Percentiles rank a stretch among this genome's conserved stretches.
phyloP scores from a whole-genome alignment of 2,113 vertebrate species.

The Rhinopithecus roxellana region DNA sequence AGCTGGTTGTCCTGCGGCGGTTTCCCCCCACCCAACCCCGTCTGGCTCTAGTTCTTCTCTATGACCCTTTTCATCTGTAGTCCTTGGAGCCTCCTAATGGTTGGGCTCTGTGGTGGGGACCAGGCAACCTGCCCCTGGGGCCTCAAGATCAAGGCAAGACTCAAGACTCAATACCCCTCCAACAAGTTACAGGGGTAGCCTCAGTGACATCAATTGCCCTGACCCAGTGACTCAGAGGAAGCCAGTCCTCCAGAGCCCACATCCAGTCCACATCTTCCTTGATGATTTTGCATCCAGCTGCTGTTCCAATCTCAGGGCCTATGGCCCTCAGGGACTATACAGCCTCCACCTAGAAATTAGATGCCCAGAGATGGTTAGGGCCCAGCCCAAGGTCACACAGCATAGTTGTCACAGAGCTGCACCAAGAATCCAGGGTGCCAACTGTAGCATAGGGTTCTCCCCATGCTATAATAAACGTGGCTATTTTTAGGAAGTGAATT shows the following conservation, averaged over 20 bases:
- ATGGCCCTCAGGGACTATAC: not conserved
- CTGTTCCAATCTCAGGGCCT: not conserved
- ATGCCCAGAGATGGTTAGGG: constrained; percentile 46
- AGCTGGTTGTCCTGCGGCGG: accelerated
- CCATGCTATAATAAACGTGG: constrained; percentile 47
- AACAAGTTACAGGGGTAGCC: not conserved
- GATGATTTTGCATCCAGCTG: not conserved
- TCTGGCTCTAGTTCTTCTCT: not conserved
- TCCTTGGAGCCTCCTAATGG: not conserved
- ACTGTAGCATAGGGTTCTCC: constrained; percentile 65
- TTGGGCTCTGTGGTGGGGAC: not conserved
- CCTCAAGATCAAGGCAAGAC: not conserved
- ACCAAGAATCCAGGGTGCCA: constrained; percentile 39
- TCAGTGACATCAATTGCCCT: not conserved
- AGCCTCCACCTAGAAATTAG: not conserved
- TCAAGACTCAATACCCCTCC: not conserved
- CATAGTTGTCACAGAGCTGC: not conserved
- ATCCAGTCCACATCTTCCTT: not conserved
- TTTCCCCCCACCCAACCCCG: not conserved
- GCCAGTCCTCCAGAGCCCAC: not conserved
- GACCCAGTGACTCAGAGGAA: constrained; percentile 40
- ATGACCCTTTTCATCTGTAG: not conserved
- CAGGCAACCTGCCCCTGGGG: not conserved
- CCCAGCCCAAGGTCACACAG: constrained; percentile 52
- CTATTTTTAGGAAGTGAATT: constrained; percentile 77